phyloP scores from a whole-genome alignment of 2,888 invertebrate species.

The Acronicta psi region DNA sequence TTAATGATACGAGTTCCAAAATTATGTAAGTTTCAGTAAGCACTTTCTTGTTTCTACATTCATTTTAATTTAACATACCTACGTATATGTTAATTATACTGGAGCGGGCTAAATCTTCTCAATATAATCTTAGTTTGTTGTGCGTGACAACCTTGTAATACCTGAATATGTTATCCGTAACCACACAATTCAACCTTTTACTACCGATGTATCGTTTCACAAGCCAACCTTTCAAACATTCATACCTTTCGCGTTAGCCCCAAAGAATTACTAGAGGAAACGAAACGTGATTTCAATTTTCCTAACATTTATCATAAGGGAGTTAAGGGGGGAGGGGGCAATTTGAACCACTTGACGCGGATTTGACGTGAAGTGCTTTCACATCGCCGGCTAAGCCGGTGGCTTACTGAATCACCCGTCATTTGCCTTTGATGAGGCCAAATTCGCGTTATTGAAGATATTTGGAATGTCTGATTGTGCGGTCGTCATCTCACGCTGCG shows the following conservation, averaged over 20 bases:
- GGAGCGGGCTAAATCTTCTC: conserved; percentile 21
- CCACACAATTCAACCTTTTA: conserved; percentile 61
- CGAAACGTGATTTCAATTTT: conserved; percentile 81
- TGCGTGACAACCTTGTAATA: conserved; percentile 31
- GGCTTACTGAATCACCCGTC: conserved; percentile 78
- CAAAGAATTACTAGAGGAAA: conserved; percentile 69
- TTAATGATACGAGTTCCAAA: conserved; percentile 53
- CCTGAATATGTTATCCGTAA: conserved; percentile 49
- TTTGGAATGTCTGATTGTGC: conserved; percentile 64
- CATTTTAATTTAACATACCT: conserved; percentile 37
- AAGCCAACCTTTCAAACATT: conserved; percentile 68
- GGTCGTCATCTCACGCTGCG: conserved; percentile 41
- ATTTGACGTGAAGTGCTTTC: conserved; percentile 80
- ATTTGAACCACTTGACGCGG: conserved; percentile 79
- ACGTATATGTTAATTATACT: conserved; percentile 20
- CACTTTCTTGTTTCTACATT: conserved; percentile 33
- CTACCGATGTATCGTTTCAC: conserved; percentile 65
- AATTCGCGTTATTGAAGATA: conserved; percentile 72
- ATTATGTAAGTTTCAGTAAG: conserved; percentile 52
- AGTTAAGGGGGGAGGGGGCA: conserved; percentile 61
- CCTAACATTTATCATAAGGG: conserved; percentile 78
- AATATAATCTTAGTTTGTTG: conserved; percentile 37
- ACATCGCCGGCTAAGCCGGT: conserved; percentile 71
- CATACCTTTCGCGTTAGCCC: conserved; percentile 57
- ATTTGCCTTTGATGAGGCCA: conserved; percentile 76